Conservation (phyloP, 2,888 invertebrate species). For the Tortrix viridana region DNA sequence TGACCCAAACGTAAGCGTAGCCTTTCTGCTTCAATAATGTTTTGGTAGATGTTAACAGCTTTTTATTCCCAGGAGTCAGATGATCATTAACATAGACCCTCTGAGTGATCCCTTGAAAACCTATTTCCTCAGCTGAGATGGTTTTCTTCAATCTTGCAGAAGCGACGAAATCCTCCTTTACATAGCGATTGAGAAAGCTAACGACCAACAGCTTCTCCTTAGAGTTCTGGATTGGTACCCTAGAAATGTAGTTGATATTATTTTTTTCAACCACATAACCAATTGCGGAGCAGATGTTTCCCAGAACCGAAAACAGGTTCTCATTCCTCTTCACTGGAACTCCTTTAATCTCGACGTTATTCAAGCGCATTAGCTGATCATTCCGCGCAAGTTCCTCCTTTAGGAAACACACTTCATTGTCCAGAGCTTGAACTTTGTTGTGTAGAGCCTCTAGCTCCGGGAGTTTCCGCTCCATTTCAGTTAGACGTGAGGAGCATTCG, state of each 20-base stretch:
- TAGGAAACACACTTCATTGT: too few relatives aligned
- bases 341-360: too few relatives aligned
- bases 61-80: background rate
- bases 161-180: background rate
- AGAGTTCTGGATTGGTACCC: background rate
- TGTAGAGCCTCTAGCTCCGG: too few relatives aligned
- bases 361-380: background rate
- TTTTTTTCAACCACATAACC: background rate
- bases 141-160: background rate
- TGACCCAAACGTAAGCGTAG: background rate
- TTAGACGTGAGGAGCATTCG: too few relatives aligned
- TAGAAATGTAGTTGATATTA: background rate
- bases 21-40: background rate
- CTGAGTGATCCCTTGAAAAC: background rate
- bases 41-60: background rate
- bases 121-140: background rate
- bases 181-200: background rate
- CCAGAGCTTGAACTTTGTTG: too few relatives aligned
- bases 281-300: background rate
- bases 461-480: too few relatives aligned
- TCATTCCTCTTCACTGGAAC: slow-evolving; percentile 2
- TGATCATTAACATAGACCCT: background rate
- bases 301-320: background rate
- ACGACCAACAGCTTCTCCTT: background rate
- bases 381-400: too few relatives aligned